Base-by-base conservation (phyloP, 2,888 invertebrate genomes). In the Antheraea yamamai region DNA sequence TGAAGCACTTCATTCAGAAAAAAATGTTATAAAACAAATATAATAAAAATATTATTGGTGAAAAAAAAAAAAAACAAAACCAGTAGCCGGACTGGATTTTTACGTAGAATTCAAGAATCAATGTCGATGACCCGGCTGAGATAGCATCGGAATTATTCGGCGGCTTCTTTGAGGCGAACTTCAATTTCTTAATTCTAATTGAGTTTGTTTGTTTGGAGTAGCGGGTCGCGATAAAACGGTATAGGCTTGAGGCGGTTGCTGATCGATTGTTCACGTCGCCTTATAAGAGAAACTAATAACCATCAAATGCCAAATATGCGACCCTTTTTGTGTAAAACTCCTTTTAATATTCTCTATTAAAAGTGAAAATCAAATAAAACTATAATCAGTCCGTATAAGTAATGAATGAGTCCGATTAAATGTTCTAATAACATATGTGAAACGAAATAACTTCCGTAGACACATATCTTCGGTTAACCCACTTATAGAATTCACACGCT, bases 161-260 rank as follows among this genome's bases (percentile, higher is more conserved):
- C 93, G 93, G 92, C 86, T 81, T 85, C 91, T 93, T 93, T 92
- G 91, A 91, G 86, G 78, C 78, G 78, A 85, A 83, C 82, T 89
- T 91, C 91, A 92, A 93, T 92, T 94, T 93, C 93, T 94, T 93
- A 93, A 94, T 93, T 91, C 92, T 94, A 93, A 94, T 93, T 94
- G 94, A 93, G 90, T 94, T 94, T 94, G 92, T 93, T 93, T 93
- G 94, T 94, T 90, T 87, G 86, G 85, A 84, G 84, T 82, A 84
- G 83, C 81, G 78, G 82, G 61, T 81, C 77, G 83, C 83, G 91
- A 93, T 93, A 92, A 89, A 88, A 89, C 83, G 87, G 90, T 85
- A 84, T 81, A 80, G 78, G 83, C 86, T 82, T 82, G 83, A 81
- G 80, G 82, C 83, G 83, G 85, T 84, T 83, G 80, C 83, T 85